These are phyloP conservation scores for Myotis myotis DNA, from an alignment of 2,797 vertebrate genomes.

Conservation along the genomic window DNA sequence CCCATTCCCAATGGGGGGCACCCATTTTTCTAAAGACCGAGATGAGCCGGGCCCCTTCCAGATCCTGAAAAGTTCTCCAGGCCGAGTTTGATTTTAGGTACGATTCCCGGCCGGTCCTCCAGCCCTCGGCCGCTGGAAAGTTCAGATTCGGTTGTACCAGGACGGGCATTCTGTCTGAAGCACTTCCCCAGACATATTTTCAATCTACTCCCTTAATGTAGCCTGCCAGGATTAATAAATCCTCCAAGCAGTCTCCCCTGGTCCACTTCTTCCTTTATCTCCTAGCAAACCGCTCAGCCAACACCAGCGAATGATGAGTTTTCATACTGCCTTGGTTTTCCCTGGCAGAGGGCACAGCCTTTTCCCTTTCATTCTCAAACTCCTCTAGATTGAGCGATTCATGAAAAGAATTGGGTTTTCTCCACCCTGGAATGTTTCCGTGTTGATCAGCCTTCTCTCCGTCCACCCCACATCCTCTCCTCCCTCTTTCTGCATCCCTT, in stretches of 20 bases:
- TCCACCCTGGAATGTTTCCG: slow-evolving; percentile 76
- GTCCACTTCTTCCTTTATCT: neutral
- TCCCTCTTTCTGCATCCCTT: slow-evolving; percentile 24
- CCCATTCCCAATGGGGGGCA: neutral
- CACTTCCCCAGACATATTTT: slow-evolving; percentile 51
- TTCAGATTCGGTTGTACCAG: slow-evolving; percentile 13
- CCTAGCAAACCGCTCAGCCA: neutral
- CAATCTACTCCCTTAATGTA: slow-evolving; percentile 27
- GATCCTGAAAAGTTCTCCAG: slow-evolving; percentile 52
- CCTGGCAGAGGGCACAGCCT: slow-evolving; percentile 43
- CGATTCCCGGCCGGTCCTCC: neutral
- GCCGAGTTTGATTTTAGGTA: neutral
- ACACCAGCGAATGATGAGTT: slow-evolving; percentile 42
- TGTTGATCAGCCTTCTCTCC: neutral
- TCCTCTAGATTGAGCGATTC: slow-evolving; percentile 7
- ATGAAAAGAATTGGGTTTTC: slow-evolving; percentile 38
- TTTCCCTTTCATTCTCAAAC: slow-evolving; percentile 21
- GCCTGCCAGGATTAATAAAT: slow-evolving; percentile 59
- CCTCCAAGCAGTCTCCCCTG: neutral
- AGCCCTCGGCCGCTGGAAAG: neutral
- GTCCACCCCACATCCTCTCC: neutral
- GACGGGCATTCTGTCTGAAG: neutral
- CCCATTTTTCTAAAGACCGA: slow-evolving; percentile 13
- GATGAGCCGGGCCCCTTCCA: neutral
- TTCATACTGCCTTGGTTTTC: slow-evolving; percentile 28